Evolutionary conservation across 2,113 vertebrate genomes (phyloP).

Genomic region (Seriola quinqueradiata): DNA sequence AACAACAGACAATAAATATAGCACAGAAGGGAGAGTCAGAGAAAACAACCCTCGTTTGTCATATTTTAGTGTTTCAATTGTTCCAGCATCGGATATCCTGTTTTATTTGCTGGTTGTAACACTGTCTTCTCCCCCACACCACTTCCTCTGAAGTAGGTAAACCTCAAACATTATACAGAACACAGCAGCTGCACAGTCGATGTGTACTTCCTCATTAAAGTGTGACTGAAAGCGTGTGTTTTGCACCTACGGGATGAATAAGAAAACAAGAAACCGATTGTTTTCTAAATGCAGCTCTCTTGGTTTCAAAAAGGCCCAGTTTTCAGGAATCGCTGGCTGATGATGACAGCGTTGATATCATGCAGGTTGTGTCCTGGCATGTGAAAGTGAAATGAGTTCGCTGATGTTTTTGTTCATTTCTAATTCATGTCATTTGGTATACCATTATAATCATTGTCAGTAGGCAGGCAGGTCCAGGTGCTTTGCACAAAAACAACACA

Average conservation of each 20-base stretch:
- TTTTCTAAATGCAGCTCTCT: constrained; percentile 29
- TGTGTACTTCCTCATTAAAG: constrained; percentile 58
- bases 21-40: neutral
- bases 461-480: constrained; percentile 34
- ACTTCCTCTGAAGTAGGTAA: constrained; percentile 82
- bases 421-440: constrained; percentile 27
- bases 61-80: constrained; percentile 67
- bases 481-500: constrained; percentile 63
- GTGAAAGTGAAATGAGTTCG: constrained; percentile 6
- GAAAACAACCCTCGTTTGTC: constrained; percentile 39
- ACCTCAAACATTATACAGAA: constrained; percentile 70
- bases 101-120: constrained; percentile 76
- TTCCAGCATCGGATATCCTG: constrained; percentile 83
- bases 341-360: neutral
- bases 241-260: constrained; percentile 25
- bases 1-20: neutral
- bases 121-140: constrained; percentile 67
- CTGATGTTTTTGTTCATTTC: constrained; percentile 32
- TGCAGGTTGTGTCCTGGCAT: constrained; percentile 4
- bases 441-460: constrained; percentile 17
- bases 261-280: constrained; percentile 33
- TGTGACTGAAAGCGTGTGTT: constrained; percentile 47
- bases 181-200: constrained; percentile 68
- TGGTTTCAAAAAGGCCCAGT: constrained; percentile 50
- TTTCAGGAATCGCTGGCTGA: constrained; percentile 64